These are phyloP conservation scores for Synergus umbraculus DNA, from an alignment of 2,888 invertebrate species.

Conservation along the genomic window DNA sequence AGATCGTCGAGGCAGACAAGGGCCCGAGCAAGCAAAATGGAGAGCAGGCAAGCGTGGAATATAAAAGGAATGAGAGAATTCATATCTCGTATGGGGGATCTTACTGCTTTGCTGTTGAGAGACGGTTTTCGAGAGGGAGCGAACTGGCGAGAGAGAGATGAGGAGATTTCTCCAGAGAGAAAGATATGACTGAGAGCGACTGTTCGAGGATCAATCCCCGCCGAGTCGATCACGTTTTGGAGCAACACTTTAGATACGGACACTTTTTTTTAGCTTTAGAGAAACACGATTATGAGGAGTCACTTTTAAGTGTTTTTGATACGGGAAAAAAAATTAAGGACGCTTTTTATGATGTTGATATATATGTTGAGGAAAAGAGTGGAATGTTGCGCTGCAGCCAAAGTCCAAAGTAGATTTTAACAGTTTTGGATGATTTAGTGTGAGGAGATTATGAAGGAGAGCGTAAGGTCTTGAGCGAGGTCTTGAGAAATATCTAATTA, in stretches of 20 bases:
- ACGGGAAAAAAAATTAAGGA: not conserved
- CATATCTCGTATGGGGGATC: conserved; percentile 76
- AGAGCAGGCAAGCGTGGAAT: conserved; percentile 77
- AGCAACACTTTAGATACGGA: conserved; percentile 14
- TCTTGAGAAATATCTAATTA: too few species aligned
- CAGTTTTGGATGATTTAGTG: too few species aligned
- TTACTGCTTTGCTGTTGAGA: conserved; percentile 75
- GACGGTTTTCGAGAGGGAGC: conserved; percentile 72
- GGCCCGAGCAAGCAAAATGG: conserved; percentile 75
- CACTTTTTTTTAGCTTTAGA: conserved; percentile 4
- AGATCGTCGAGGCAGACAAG: conserved; percentile 76
- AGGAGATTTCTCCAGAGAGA: conserved; percentile 41
- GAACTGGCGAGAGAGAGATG: conserved; percentile 48
- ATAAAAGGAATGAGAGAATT: conserved; percentile 76
- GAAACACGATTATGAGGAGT: conserved; percentile 22
- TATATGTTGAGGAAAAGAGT: not conserved
- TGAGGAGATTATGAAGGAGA: too few species aligned
- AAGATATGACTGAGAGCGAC: conserved; percentile 54
- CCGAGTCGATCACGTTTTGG: conserved; percentile 54
- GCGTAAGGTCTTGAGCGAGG: too few species aligned
- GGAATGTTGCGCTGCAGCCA: not conserved
- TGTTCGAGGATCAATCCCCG: conserved; percentile 57
- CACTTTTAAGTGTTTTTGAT: not conserved
- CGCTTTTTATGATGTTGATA: not conserved
- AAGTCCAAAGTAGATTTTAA: not conserved